Percentiles rank a stretch among this genome's conserved stretches.
phyloP scores from a whole-genome alignment of 1,140 invertebrate species.

The Saccostrea cuccullata region DNA sequence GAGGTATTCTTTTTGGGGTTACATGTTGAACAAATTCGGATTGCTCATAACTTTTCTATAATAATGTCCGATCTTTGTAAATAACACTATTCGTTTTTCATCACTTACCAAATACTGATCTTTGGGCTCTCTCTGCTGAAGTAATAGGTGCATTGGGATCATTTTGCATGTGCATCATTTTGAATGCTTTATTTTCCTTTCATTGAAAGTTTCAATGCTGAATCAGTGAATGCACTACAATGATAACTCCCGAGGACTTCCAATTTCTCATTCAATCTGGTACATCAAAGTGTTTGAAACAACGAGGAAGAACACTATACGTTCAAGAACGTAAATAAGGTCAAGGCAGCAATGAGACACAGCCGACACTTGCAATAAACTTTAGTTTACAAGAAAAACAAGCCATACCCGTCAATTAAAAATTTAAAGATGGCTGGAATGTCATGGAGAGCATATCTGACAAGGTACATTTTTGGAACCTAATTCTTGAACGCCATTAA shows the following conservation, averaged over 20 bases:
- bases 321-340: not conserved
- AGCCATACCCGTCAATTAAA: not conserved
- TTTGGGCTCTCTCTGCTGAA: constrained; percentile 70
- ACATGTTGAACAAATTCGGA: constrained; percentile 22
- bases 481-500: not conserved
- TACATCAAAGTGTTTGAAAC: not conserved
- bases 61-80: not conserved
- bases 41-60: not conserved
- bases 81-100: not conserved
- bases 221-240: no score
- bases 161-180: constrained; percentile 47
- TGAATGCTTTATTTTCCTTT: not conserved
- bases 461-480: constrained; percentile 32
- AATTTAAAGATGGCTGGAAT: constrained; percentile 45
- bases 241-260: not conserved
- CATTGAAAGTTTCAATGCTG: no score
- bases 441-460: constrained; percentile 51
- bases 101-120: constrained; percentile 75
- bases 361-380: not conserved
- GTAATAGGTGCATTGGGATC: constrained; percentile 50
- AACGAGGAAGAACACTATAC: no score
- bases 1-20: no score
- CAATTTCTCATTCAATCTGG: not conserved
- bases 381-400: not conserved
- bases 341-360: not conserved